Conservation (phyloP, 2,113 vertebrate genomes). For the Lycaon pictus region DNA sequence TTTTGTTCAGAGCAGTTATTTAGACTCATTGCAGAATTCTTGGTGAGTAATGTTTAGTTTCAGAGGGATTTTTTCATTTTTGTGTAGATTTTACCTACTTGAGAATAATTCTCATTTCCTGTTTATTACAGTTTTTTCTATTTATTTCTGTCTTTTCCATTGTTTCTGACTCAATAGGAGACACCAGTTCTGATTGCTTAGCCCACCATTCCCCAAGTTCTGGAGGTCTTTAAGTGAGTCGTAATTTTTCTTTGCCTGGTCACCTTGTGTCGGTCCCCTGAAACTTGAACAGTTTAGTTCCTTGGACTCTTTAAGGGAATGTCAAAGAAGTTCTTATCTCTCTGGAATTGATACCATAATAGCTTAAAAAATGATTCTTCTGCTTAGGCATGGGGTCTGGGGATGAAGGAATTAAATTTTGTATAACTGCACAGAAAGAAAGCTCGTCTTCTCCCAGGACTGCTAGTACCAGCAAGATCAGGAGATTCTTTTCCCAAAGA, state of each 20-base stretch:
- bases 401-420: neutral
- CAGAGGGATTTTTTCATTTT: neutral
- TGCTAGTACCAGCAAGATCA: neutral
- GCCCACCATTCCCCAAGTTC: neutral
- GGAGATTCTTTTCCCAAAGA: neutral
- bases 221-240: neutral
- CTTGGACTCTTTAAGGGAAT: neutral
- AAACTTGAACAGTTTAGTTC: neutral
- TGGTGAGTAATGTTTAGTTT: slow-evolving; percentile 54
- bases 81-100: slow-evolving; percentile 57
- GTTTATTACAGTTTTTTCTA: neutral
- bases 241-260: slow-evolving; percentile 5
- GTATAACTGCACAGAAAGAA: neutral
- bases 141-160: neutral
- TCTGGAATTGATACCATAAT: neutral
- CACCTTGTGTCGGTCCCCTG: neutral
- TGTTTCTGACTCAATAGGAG: neutral
- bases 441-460: neutral
- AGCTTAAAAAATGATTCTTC: neutral
- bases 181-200: neutral
- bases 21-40: slow-evolving; percentile 46
- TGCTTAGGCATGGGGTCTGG: too few species aligned
- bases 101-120: slow-evolving; percentile 23
- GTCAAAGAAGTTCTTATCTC: neutral
- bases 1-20: slow-evolving; percentile 68